Base-by-base conservation (phyloP, 2,113 vertebrate species). In the Hydrochoerus hydrochaeris region DNA sequence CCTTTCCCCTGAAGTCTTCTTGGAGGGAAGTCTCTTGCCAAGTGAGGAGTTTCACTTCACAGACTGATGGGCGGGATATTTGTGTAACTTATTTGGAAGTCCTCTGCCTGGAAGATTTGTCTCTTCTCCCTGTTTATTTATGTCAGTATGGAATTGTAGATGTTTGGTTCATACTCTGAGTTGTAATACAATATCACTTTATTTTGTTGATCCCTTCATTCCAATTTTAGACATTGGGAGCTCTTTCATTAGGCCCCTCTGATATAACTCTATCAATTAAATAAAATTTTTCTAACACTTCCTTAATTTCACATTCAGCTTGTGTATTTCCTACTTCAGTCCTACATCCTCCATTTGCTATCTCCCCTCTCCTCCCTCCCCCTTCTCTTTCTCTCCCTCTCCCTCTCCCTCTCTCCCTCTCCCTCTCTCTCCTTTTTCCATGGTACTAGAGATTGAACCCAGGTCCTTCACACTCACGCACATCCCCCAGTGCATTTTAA, bases 81-180 rank as follows among this genome's bases (percentile, higher is more conserved):
- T 86, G 5, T 2, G 7, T 49, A 81, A 28, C 81, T 85, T 91
- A 83, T 85, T 93, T 77, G 12, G 5, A 71, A 67, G 17, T 81
- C 24, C 67, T 65, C 22, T 69, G 10, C 16, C 22, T 28, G 30
- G 20, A 26, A 75, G 77, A 80, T 78, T 44, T 38, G 67, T n/a
- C 22, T 82, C 57, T 80, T 87, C 67, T 69, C 6, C 26, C 6
- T 2, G 0, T 86, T 69, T 63, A 28, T 81, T 91, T 90, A 73
- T 83, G 58, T 86, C 28, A 60, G 30, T 57, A 46, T 73, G 9
- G 10, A 41, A 24, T 73, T 73, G 20, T 73, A 22, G 19, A 67
- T 65, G n/a, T 60, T 88, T 87, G 35, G 54, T 92, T 91, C 90
- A 58, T 11, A 63, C 17, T 35, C 95, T 75, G 30, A 41, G 22